A percentile compares a stretch with the other conserved stretches of the same genome.
These are phyloP conservation scores for Mythimna loreyi DNA, from an alignment of 2,888 invertebrate genomes.

Conservation along the genomic window DNA sequence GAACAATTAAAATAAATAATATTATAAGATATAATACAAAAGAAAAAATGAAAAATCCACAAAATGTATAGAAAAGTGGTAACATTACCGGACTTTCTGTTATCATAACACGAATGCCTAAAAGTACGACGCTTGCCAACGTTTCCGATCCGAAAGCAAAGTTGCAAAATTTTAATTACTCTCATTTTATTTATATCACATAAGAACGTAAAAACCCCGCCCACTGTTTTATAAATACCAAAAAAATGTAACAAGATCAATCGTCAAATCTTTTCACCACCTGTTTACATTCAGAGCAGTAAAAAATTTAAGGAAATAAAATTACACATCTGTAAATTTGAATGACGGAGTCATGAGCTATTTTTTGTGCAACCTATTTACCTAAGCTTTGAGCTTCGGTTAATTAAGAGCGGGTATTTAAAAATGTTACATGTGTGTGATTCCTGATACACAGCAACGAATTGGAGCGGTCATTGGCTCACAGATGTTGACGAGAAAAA, in stretches of 20 bases:
- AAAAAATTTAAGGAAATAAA: conserved; percentile 44
- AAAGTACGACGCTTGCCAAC: background rate
- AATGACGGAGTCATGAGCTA: conserved; percentile 63
- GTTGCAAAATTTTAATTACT: conserved; percentile 24
- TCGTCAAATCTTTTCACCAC: conserved; percentile 39
- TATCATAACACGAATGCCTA: background rate
- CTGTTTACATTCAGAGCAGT: conserved; percentile 50
- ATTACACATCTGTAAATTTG: conserved; percentile 38
- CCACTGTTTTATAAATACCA: conserved; percentile 37
- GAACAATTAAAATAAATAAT: no score
- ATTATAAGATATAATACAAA: no score
- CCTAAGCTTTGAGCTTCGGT: conserved; percentile 66
- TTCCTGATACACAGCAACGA: conserved; percentile 67
- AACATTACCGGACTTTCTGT: no score
- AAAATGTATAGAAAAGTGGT: no score
- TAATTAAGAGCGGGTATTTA: conserved; percentile 75
- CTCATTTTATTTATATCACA: conserved; percentile 19
- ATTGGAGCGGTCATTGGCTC: conserved; percentile 77
- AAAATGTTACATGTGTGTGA: conserved; percentile 74
- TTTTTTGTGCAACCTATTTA: conserved; percentile 74
- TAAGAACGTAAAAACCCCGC: conserved; percentile 27
- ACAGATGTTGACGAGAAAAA: conserved; percentile 48
- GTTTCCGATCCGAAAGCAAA: background rate
- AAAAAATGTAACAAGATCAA: conserved; percentile 50
- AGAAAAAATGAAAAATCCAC: no score